Conservation (phyloP, 2,113 vertebrate genomes). For the Saimiri boliviensis region DNA sequence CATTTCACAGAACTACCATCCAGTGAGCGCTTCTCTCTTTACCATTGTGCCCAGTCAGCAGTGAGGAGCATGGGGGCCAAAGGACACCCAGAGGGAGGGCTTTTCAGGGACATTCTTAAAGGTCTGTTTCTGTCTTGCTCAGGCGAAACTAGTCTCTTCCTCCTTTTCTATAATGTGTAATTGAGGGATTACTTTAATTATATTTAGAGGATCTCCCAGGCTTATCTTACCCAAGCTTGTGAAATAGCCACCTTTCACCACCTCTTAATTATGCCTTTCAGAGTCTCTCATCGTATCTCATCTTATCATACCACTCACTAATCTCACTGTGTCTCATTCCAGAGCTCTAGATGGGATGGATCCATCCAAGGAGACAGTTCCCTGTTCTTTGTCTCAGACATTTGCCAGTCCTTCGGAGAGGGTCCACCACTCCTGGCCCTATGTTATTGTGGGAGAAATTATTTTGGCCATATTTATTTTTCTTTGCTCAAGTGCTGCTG, state of each 20-base stretch:
- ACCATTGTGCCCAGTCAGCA: not conserved
- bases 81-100: not conserved
- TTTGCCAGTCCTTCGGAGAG: not conserved
- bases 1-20: not conserved
- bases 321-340: not conserved
- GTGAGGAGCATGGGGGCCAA: not conserved
- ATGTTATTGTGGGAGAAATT: not conserved
- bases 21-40: not conserved
- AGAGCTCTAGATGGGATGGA: not conserved
- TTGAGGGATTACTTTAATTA: constrained; percentile 41
- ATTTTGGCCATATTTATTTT: not conserved
- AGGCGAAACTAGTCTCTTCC: not conserved
- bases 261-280: not conserved
- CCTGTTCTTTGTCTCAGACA: not conserved
- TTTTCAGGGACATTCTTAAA: not conserved
- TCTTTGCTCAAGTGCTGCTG: not conserved
- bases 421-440: no score
- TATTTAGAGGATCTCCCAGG: not conserved
- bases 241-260: not conserved
- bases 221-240: constrained; percentile 1
- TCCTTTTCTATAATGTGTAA: not conserved
- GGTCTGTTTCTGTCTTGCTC: not conserved
- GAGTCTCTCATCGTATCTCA: not conserved
- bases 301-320: not conserved
- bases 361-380: not conserved